Conservation (phyloP, 2,888 invertebrate species). For the Mythimna albipuncta region DNA sequence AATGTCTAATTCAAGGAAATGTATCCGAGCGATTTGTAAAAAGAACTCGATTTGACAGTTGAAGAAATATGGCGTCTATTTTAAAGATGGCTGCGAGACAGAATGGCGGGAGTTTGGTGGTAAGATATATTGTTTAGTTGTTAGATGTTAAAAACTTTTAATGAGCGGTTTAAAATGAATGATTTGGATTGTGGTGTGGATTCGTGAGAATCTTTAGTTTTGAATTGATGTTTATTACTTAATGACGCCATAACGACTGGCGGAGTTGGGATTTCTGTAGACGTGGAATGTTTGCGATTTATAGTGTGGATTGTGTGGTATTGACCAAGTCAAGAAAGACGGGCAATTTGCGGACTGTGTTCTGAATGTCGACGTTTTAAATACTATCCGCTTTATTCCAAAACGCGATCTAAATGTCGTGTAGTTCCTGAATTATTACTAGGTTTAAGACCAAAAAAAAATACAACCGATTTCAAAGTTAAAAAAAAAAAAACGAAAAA, state of each 20-base stretch:
- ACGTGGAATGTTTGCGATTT: conserved; percentile 15
- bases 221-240: conserved; percentile 36
- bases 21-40: conserved; percentile 49
- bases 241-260: conserved; percentile 24
- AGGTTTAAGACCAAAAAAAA: too few species aligned
- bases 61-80: conserved; percentile 62
- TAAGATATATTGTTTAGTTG: conserved; percentile 36
- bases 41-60: conserved; percentile 62
- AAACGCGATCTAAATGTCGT: too few species aligned
- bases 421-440: too few species aligned
- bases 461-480: too few species aligned
- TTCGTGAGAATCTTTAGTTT: conserved; percentile 40
- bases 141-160: conserved; percentile 56
- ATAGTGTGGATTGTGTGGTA: not conserved
- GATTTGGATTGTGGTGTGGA: conserved; percentile 21
- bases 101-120: conserved; percentile 43
- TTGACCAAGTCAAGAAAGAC: not conserved
- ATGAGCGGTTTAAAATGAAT: conserved; percentile 43
- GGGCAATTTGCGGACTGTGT: not conserved
- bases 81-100: conserved; percentile 58
- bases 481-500: too few species aligned
- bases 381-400: too few species aligned
- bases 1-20: conserved; percentile 55
- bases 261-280: conserved; percentile 1
- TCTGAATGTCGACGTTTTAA: not conserved